phyloP scores from a whole-genome alignment of 2,888 invertebrate genomes.

The Folsomia manolachei region DNA sequence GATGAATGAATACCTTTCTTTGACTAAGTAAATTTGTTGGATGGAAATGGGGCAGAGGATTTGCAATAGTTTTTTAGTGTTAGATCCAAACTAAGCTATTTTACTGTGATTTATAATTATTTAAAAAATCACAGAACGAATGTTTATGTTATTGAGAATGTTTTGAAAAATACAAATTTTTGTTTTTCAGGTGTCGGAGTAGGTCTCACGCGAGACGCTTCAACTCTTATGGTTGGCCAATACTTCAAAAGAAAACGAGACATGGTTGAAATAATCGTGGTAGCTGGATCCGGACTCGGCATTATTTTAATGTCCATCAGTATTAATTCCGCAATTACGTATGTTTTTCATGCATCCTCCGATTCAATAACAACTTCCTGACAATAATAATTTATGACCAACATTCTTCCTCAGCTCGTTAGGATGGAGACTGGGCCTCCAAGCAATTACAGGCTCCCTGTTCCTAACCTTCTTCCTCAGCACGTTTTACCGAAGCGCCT shows the following conservation, averaged over 20 bases:
- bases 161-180: background rate
- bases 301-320: constrained; percentile 37
- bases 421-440: constrained; percentile 78
- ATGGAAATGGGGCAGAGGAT: background rate
- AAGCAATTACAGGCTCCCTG: constrained; percentile 81
- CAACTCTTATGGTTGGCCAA: constrained; percentile 84
- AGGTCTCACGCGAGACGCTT: constrained; percentile 79
- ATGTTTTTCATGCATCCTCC: background rate
- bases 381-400: background rate
- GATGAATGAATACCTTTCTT: too few relatives aligned
- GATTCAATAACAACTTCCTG: too few relatives aligned
- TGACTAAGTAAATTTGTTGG: too few relatives aligned
- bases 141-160: background rate
- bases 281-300: constrained; percentile 70
- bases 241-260: constrained; percentile 82
- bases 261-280: constrained; percentile 82
- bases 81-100: background rate
- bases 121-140: too few relatives aligned
- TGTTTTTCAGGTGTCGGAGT: constrained; percentile 69
- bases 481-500: constrained; percentile 76
- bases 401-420: constrained; percentile 62
- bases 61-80: background rate
- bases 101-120: too few relatives aligned
- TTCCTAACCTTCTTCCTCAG: constrained; percentile 80
- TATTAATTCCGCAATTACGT: constrained; percentile 37